Evolutionary conservation across 2,888 invertebrate genomes (phyloP), one percentile per base, ranked within the genome.

Genomic region (Bursaphelenchus okinawaensis): DNA sequence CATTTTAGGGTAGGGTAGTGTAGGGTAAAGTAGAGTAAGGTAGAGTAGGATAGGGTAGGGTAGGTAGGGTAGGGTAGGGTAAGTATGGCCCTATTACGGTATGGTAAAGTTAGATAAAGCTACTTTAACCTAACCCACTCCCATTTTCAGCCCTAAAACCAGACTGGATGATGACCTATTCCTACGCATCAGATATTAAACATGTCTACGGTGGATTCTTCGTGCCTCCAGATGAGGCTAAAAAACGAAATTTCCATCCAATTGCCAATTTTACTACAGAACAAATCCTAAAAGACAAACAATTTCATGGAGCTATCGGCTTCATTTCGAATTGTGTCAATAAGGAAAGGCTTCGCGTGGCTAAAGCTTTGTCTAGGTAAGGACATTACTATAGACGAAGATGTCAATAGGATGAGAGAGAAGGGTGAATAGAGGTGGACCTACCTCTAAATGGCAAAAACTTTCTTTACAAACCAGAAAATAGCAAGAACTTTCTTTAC

Each of bases 121-220:
- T 9, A 9, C 29, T 40, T 56, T 19, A 8, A 54, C 12, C 20
- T 8, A 28, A n/a, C 20, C 28, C 16, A 22, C 20, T 55, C 52
- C 55, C 4, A 1, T 2, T 19, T 59, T 51, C 28, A 59, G 60
- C 22, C 58, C 22, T 59, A 8, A 40, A 59, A 23, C 90, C 89
- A 75, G 85, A 85, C 69, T 84, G 84, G 83, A 84, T 84, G 20
- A 83, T 84, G 83, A 83, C 81, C 80, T 87, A 78, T 83, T 88
- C 89, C 19, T 71, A 72, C 40, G 83, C 84, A 52, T 83, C 84
- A 0, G 84, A 85, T 68, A 78, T 84, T 27, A 80, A 83, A 16
- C 82, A 83, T 27, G 83, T 84, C 3, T 85, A 85, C 66, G 85
- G 85, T 8, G 66, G 74, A 12, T 78, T 70, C 56, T 74, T 75